Base-by-base conservation (phyloP, 2,888 invertebrate species). In the Dastarcus helophoroides region DNA sequence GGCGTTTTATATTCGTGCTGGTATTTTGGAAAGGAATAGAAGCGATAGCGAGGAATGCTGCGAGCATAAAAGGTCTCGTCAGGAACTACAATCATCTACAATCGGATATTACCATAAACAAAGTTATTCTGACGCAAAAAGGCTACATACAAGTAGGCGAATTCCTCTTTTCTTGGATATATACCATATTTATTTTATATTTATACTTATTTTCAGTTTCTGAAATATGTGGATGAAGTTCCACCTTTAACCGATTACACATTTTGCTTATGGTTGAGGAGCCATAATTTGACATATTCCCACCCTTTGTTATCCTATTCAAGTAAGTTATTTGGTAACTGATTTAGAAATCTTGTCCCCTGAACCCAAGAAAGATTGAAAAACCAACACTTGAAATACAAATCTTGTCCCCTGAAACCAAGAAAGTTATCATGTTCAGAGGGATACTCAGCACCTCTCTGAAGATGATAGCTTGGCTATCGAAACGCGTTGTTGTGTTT, bases 101-200 rank as follows among this genome's bases (percentile, higher is more conserved):
- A 19, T 26, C 17, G 13, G 37, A 41, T 24, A 27, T 34, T 26
- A 44, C 63, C 1, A 65, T 75, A 36, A 71, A 73, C 44, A 76
- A 75, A 59, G 67, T 73, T 12, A 58, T 66, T 8, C 56, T 79
- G n/a, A 73, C 73, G 2, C 79, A 79, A 53, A 71, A 68, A 48
- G 77, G 77, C 46, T 79, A 71, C 46, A 72, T 77, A 26, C 78
- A 79, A 71, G 78, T 77, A 17, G 19, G 19, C 19, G 19, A 17
- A n/a, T 8, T 8, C 7, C 7, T 6, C 24, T 7, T 10, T 23
- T 23, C 7, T 10, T 7, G 7, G 5, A 3, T 24, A 22, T 23
- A 24, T 9, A 13, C 6, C 5, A 6, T 29, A 6, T 29, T 29
- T 8, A 11, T 9, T 22, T 22, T 28, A 22, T 8, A 2, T 28